phyloP scores from a whole-genome alignment of 2,113 vertebrate genomes.

The Crotalus helleri region DNA sequence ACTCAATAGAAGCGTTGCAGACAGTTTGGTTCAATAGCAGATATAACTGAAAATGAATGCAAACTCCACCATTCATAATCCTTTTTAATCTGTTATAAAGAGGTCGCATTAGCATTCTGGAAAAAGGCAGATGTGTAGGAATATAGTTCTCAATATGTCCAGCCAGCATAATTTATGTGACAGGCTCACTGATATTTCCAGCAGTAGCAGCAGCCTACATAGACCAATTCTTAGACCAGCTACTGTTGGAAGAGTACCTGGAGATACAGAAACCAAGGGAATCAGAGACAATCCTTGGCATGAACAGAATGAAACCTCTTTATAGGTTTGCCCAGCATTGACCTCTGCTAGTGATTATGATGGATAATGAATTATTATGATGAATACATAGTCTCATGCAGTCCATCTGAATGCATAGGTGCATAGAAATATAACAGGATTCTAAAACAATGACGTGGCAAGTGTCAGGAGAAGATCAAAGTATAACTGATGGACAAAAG shows the following conservation, averaged over 20 bases:
- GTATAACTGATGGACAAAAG: not conserved
- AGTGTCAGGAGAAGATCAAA: not conserved
- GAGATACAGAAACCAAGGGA: not conserved
- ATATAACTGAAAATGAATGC: not conserved
- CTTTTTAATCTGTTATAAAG: not conserved
- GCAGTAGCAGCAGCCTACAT: too few species aligned
- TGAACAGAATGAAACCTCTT: not conserved
- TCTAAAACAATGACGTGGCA: not conserved
- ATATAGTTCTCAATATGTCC: not conserved
- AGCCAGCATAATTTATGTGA: not conserved
- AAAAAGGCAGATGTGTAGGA: not conserved
- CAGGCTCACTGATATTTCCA: not conserved
- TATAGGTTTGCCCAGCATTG: not conserved
- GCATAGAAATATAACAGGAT: not conserved
- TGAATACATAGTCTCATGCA: not conserved
- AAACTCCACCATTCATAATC: not conserved
- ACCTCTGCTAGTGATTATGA: not conserved
- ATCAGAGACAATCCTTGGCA: not conserved
- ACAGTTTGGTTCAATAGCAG: not conserved
- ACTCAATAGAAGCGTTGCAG: not conserved
- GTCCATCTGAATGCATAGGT: not conserved
- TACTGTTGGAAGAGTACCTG: not conserved
- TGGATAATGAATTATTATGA: not conserved
- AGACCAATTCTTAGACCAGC: not conserved
- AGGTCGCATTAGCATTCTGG: not conserved